Conservation (phyloP, 2,113 vertebrate species). For the Mugil cephalus region DNA sequence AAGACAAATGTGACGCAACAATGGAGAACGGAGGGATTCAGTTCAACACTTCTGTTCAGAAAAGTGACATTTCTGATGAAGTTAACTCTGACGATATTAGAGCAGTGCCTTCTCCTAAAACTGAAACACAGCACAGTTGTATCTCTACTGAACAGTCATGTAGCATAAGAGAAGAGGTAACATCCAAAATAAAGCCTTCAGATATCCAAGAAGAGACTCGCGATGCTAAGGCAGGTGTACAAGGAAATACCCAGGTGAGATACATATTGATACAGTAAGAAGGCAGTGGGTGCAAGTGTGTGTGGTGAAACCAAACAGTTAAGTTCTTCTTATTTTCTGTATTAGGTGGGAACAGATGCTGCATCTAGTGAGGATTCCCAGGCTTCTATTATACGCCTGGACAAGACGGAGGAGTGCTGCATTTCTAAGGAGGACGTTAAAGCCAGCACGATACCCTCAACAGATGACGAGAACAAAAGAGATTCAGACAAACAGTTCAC, state of each 20-base stretch:
- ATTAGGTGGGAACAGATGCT: slow-evolving; percentile 38
- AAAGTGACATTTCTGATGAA: neutral
- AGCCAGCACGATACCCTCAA: neutral
- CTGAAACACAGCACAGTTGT: slow-evolving; percentile 2
- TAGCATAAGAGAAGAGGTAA: neutral
- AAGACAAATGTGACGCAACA: neutral
- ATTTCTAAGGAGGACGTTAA: neutral
- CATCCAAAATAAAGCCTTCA: slow-evolving; percentile 2
- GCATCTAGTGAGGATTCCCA: slow-evolving; percentile 6
- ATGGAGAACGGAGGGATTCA: neutral
- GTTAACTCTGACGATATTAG: neutral
- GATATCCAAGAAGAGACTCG: neutral
- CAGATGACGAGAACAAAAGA: neutral
- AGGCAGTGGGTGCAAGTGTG: neutral
- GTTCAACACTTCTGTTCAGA: neutral
- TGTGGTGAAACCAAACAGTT: neutral
- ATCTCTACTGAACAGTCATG: neutral
- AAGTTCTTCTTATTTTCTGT: neutral
- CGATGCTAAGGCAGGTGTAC: neutral
- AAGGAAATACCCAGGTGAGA: slow-evolving; percentile 40
- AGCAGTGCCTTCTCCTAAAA: neutral
- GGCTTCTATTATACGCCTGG: neutral
- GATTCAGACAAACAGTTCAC: neutral
- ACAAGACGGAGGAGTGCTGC: neutral
- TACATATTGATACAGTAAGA: neutral